A percentile compares a stretch with the other conserved stretches of the same genome.
Evolutionary conservation across 2,113 vertebrate species (phyloP).

Genomic region (Nipponia nippon): DNA sequence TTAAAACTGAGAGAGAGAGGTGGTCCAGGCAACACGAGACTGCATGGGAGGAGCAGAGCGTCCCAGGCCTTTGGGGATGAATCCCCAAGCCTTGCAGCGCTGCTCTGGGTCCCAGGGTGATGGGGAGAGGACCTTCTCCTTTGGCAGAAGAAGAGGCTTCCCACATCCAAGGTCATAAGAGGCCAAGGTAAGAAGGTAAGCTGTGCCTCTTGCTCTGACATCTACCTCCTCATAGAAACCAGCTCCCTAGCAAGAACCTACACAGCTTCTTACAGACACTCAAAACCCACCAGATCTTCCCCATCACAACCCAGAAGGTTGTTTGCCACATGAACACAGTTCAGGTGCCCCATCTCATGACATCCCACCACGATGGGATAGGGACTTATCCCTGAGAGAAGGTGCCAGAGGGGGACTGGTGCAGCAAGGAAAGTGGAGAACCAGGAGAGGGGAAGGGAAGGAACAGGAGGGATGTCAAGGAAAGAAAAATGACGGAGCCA

Average conservation of each 20-base stretch:
- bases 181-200: background rate
- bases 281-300: background rate
- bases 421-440: background rate
- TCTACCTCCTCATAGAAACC: background rate
- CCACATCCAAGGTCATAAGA: background rate
- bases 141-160: background rate
- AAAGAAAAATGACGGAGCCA: background rate
- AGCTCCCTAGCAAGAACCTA: background rate
- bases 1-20: background rate
- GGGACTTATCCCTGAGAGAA: background rate
- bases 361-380: background rate
- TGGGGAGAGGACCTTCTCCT: background rate
- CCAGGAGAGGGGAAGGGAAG: background rate
- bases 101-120: background rate
- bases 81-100: background rate
- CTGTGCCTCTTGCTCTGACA: background rate
- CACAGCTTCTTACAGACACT: background rate
- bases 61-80: background rate
- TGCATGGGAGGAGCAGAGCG: background rate
- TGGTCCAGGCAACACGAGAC: background rate
- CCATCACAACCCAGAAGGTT: background rate
- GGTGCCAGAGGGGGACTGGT: background rate
- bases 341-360: rapidly evolving
- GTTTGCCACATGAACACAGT: background rate
- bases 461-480: background rate